These are phyloP conservation scores for Phlogophora meticulosa DNA, from an alignment of 2,888 invertebrate genomes.

Conservation along the genomic window DNA sequence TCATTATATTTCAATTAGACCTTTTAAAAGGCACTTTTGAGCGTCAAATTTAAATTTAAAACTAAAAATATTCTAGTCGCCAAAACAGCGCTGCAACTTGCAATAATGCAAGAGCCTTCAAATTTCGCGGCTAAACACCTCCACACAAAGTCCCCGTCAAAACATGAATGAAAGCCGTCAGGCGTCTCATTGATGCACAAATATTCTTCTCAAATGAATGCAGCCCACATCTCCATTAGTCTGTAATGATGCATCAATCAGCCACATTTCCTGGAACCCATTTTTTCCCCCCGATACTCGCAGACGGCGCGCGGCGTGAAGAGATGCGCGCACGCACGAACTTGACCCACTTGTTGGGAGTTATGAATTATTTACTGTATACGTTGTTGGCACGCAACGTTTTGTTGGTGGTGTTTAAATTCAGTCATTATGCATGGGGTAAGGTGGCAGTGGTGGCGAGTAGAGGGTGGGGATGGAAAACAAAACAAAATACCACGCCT, in stretches of 20 bases:
- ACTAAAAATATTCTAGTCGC: too few species aligned
- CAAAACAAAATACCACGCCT: too few species aligned
- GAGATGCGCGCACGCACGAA: slow-evolving; percentile 72
- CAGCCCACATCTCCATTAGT: slow-evolving; percentile 24
- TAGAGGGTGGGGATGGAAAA: slow-evolving; percentile 1
- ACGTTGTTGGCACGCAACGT: slow-evolving; percentile 65
- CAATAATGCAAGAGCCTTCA: too few species aligned
- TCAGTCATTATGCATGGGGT: slow-evolving; percentile 52
- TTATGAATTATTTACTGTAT: slow-evolving; percentile 81
- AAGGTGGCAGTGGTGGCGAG: slow-evolving; percentile 22
- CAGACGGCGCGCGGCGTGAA: slow-evolving; percentile 64
- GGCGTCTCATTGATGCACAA: slow-evolving; percentile 17
- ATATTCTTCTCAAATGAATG: slow-evolving; percentile 36
- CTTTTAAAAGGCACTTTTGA: too few species aligned
- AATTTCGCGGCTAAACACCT: too few species aligned
- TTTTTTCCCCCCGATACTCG: slow-evolving; percentile 52
- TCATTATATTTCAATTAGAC: too few species aligned
- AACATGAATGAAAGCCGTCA: slow-evolving; percentile 25
- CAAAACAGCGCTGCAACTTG: too few species aligned
- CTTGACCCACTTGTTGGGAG: slow-evolving; percentile 82
- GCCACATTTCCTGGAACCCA: slow-evolving; percentile 50
- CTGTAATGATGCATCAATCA: slow-evolving; percentile 46
- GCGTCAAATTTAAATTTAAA: too few species aligned
- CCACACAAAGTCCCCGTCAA: too few species aligned
- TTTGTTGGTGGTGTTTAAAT: slow-evolving; percentile 60